Evolutionary conservation across 2,888 invertebrate genomes (phyloP), one percentile per base, ranked within the genome.

Genomic region (Adelphocoris suturalis): DNA sequence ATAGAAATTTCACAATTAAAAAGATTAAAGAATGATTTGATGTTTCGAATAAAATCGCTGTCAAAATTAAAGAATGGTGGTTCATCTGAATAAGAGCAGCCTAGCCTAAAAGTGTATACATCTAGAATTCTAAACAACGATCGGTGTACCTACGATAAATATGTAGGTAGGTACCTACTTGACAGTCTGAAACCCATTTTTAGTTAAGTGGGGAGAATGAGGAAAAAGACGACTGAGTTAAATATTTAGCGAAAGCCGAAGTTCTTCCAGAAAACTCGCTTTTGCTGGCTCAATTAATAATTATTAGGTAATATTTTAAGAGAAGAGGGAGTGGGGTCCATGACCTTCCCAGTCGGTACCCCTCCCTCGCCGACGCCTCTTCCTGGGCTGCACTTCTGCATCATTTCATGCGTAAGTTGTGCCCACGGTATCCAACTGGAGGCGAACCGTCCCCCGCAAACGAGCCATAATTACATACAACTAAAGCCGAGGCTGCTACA

Each of bases 251-350:
- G 37, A 16, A 78, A 78, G 28, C n/a, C 5, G 37, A 7, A 46
- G n/a, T 46, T 28, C 78, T 14, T 16, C 28, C 13, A 80, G 46
- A 47, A 46, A 46, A 80, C 78, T 80, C 37, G 78, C 5, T 47
- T n/a, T 19, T n/a, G 46, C 16, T 80, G 55, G n/a, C 55, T 82
- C 52, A 82, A 48, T 52, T 14, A 82, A 82, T 82, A 52, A 82
- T 82, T 82, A 82, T 23, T 52, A 47, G 82, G 82, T 82, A 82
- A 82, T 52, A 52, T 52, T 82, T 37, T 80, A 37, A 80, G 82
- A 82, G 82, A 47, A 14, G 52, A 82, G 82, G 47, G 82, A 82
- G 47, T 48, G 68, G 68, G 86, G 86, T 86, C 86, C 61, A 68
- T 75, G 61, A 86, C 86, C 86, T 86, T 75, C 75, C 68, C 11